Evolutionary conservation across 1,140 invertebrate genomes (phyloP), one percentile per base, ranked within the genome.

Genomic region (Macrocentrus cingulum): DNA sequence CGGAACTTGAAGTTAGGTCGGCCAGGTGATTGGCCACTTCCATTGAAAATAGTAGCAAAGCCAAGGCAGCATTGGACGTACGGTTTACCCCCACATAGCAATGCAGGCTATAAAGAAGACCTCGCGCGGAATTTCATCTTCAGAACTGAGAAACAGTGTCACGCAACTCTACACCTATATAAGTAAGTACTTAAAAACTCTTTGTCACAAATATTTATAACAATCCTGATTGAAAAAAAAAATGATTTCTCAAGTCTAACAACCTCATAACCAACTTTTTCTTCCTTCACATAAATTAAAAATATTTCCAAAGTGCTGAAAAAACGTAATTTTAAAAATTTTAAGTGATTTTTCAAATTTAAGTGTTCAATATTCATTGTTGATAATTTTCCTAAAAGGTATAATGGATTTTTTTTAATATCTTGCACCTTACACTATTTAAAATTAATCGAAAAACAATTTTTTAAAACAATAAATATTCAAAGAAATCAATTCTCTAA

Each of bases 81-180:
- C 64, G 64, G 65, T 70, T 69, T 71, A 68, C 66, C 76, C 76
- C 76, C 75, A 73, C 74, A 44, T 54, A 29, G 50, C 36, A 8
- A 34, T 68, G 58, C 72, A 78, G 65, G 71, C 74, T 78, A 78
- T 78, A 78, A 76, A 77, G 76, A 73, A 74, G 74, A 77, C 75
- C 66, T 54, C 74, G 62, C 70, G 19, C 61, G 65, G 71, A 75
- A 77, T 78, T 75, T 76, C 71, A 75, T 77, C 76, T 78, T 76
- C 76, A 78, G 75, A 78, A 70, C 72, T 69, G 62, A 75, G 65
- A 77, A 69, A 76, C 74, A 76, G 74, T 78, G 75, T 77, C 72
- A 76, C 67, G 71, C 73, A 69, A 73, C 63, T 66, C 65, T 60
- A 69, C 67, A 70, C 70, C 61, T 72, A 69, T 60, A 60, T 29